These are phyloP conservation scores for Sylvietta virens DNA, from an alignment of 2,113 vertebrate species.

Conservation along the genomic window DNA sequence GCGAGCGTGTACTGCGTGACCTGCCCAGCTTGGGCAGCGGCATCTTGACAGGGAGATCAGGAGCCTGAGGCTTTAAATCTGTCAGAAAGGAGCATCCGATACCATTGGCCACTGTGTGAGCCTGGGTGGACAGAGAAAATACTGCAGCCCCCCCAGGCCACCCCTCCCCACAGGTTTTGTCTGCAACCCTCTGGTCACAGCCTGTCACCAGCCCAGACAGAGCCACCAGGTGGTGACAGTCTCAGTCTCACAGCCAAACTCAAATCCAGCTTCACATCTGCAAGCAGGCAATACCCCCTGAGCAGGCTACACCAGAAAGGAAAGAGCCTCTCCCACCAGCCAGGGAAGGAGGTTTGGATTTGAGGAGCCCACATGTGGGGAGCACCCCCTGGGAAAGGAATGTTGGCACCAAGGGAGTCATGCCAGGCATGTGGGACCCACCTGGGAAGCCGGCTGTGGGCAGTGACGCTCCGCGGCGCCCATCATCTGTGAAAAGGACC, in stretches of 20 bases:
- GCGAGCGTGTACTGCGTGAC: background rate
- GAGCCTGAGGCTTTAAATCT: background rate
- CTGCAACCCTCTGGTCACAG: background rate
- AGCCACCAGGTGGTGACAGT: background rate
- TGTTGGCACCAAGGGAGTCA: rapidly evolving
- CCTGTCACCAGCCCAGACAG: background rate
- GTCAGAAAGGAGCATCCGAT: background rate
- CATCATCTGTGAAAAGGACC: slow-evolving; percentile 87
- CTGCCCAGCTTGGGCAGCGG: rapidly evolving
- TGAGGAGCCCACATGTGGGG: rapidly evolving
- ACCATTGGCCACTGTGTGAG: rapidly evolving
- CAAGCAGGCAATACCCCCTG: background rate
- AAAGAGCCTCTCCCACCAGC: background rate
- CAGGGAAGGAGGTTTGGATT: background rate
- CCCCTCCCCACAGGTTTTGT: background rate
- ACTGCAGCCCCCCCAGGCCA: rapidly evolving
- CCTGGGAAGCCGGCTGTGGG: slow-evolving; percentile 57
- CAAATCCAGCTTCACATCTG: background rate
- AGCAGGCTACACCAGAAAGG: background rate
- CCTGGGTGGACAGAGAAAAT: background rate
- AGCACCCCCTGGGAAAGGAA: background rate
- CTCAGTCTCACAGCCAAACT: background rate
- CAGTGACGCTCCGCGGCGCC: slow-evolving; percentile 63
- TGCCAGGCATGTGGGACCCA: background rate
- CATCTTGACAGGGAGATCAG: background rate